Evolutionary conservation across 2,797 vertebrate species (phyloP), one percentile per base, ranked within the genome.

Genomic region (Brachyrhaphis roseni): DNA sequence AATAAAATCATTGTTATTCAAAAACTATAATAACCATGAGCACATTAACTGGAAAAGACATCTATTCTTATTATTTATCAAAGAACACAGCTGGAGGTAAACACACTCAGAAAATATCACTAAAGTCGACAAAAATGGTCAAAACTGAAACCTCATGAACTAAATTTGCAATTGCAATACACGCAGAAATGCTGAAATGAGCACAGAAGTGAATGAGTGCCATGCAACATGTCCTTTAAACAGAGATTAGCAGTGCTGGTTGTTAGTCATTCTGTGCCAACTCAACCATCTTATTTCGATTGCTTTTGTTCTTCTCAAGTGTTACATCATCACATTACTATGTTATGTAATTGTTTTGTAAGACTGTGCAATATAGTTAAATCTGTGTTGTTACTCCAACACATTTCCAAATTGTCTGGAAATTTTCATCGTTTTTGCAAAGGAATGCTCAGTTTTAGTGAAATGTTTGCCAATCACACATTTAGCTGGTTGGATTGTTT

Each of bases 1-100:
- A 95, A 94, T 87, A 84, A 86, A 92, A 88, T 64, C 31, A 88
- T 89, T 86, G 89, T 98, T 96, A 97, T 87, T 96, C 89, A 87
- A 93, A 87, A 78, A 49, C 71, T 77, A 64, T 13, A 55, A 77
- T 78, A 34, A 62, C 47, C 64, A n/a, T 12, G 4, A 74, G 79
- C 23, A 75, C 75, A 86, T 59, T 15, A 16, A 73, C 39, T 2
- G 34, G 43, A 76, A 62, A 71, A 75, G 26, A 49, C 36, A 68
- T 74, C 77, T 74, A 55, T 82, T 26, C 45, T 72, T 41, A 39
- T 64, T 23, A 79, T 85, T 70, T 72, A 70, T 68, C 15, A 83
- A 75, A 83, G 46, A 82, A 87, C 81, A 87, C 79, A 81, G 66
- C 66, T 64, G 79, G 55, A 88, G 72, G 59, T 73, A 75, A 85